Base-by-base conservation (phyloP, 2,888 invertebrate genomes). In the Nebria brevicollis region DNA sequence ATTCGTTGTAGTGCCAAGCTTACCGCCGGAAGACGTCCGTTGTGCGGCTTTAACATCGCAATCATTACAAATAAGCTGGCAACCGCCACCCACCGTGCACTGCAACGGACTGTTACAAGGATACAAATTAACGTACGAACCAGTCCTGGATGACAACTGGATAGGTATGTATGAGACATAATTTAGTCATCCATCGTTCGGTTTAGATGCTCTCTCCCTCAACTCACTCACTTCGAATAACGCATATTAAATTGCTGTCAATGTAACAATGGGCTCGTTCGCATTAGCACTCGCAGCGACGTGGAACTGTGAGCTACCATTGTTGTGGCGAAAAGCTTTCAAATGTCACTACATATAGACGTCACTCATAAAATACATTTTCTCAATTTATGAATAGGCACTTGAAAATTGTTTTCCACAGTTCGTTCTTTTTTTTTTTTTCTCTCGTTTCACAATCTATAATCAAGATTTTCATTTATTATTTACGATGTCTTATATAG, bases 61-160 rank as follows among this genome's bases (percentile, higher is more conserved):
- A 86, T 94, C 94, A 7, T 89, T 96, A 79, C 94, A 95, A 89
- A 93, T 96, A 25, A 93, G 94, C 75, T 96, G 96, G 96, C 94
- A 95, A 83, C 94, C 95, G 13, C 94, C 95, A 0, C 93, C 95
- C 66, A 91, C 92, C 64, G 92, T 92, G 84, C 93, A 94, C 82
- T 93, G 93, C 82, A 95, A 95, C 85, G 96, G 96, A 2, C 91
- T 95, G 75, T 90, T 96, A 82, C 94, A 94, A 87, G 95, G 95
- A 3, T 94, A 94, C 86, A 94, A 94, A 87, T 88, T 94, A 7
- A 91, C 92, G 81, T 94, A 93, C 86, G 94, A 93, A 87, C 93
- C 92, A 43, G 92, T 93, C 73, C 87, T 92, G 79, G 92, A 93
- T 82, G 92, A 93, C 82, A 88, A 89, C 82, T 91, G 90, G 89